Evolutionary conservation across 2,888 invertebrate species (phyloP).

Genomic region (Abscondita cerata): DNA sequence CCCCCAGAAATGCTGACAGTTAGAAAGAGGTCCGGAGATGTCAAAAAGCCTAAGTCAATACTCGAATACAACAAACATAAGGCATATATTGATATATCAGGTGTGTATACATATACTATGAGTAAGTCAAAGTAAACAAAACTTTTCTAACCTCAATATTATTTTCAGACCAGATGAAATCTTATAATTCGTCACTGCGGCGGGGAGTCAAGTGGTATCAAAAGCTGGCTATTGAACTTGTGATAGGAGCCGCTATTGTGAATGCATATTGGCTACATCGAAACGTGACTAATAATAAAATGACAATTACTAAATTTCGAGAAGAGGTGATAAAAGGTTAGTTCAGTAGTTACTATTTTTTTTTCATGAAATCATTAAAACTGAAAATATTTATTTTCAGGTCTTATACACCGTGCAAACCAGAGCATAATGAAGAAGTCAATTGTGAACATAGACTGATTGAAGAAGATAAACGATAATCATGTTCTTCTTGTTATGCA

Average conservation of each 20-base stretch:
- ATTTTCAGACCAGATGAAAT: slow-evolving; percentile 23
- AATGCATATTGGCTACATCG: slow-evolving; percentile 30
- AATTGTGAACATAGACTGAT: no score
- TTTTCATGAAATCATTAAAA: no score
- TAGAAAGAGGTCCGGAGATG: slow-evolving; percentile 3
- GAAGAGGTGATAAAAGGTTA: no score
- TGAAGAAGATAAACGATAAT: no score
- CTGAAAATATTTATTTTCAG: no score
- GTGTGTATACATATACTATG: neutral
- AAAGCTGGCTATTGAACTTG: slow-evolving; percentile 26
- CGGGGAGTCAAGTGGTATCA: slow-evolving; percentile 32
- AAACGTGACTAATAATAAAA: slow-evolving; percentile 36
- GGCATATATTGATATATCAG: slow-evolving; percentile 28
- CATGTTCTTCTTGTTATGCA: no score
- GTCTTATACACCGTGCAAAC: no score
- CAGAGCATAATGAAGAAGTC: no score
- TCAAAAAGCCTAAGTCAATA: slow-evolving; percentile 14
- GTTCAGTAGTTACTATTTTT: neutral
- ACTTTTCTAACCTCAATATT: neutral
- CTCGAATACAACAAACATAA: no score
- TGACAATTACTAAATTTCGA: slow-evolving; percentile 23
- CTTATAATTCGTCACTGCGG: slow-evolving; percentile 40
- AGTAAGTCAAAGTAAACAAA: neutral
- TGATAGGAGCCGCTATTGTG: slow-evolving; percentile 21
- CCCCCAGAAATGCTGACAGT: slow-evolving; percentile 14